phyloP scores from a whole-genome alignment of 1,140 invertebrate genomes.

The Drosophila simulans region DNA sequence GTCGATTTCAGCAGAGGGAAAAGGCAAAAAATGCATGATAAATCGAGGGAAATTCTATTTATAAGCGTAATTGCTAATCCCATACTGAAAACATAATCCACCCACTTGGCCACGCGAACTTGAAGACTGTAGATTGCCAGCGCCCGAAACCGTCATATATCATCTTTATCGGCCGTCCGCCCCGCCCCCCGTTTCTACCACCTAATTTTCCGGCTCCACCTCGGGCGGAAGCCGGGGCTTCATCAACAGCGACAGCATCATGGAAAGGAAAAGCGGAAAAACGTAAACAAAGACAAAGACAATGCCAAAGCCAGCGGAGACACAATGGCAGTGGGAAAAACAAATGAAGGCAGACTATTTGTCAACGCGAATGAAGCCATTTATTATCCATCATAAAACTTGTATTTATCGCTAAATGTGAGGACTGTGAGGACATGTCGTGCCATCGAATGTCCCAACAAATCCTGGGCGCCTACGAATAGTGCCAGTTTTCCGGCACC shows the following conservation, averaged over 20 bases:
- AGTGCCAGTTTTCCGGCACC: slow-evolving; percentile 21
- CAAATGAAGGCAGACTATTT: slow-evolving; percentile 83
- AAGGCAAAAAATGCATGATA: slow-evolving; percentile 60
- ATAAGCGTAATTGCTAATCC: slow-evolving; percentile 83
- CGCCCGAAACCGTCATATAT: slow-evolving; percentile 60
- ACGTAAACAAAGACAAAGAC: slow-evolving; percentile 38
- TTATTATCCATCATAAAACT: slow-evolving; percentile 85
- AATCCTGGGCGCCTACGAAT: slow-evolving; percentile 66
- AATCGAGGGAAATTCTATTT: slow-evolving; percentile 76
- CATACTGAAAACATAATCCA: slow-evolving; percentile 81
- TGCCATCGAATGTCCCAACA: slow-evolving; percentile 48
- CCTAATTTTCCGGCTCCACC: slow-evolving; percentile 34
- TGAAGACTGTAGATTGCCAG: slow-evolving; percentile 42
- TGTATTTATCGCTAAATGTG: slow-evolving; percentile 80
- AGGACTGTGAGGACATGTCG: slow-evolving; percentile 20
- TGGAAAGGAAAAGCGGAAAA: slow-evolving; percentile 21
- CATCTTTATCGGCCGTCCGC: slow-evolving; percentile 67
- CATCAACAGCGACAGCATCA: slow-evolving; percentile 5
- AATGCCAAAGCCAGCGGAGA: slow-evolving; percentile 27
- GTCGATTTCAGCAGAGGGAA: slow-evolving; percentile 27
- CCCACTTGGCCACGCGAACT: slow-evolving; percentile 69
- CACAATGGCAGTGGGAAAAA: slow-evolving; percentile 45
- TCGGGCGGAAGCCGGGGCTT: slow-evolving; percentile 34
- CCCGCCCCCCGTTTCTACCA: slow-evolving; percentile 15
- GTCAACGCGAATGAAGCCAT: slow-evolving; percentile 84